A percentile compares a stretch with the other conserved stretches of the same genome.
Conservation (phyloP, 2,113 vertebrate genomes). For the Hemicordylus capensis region DNA sequence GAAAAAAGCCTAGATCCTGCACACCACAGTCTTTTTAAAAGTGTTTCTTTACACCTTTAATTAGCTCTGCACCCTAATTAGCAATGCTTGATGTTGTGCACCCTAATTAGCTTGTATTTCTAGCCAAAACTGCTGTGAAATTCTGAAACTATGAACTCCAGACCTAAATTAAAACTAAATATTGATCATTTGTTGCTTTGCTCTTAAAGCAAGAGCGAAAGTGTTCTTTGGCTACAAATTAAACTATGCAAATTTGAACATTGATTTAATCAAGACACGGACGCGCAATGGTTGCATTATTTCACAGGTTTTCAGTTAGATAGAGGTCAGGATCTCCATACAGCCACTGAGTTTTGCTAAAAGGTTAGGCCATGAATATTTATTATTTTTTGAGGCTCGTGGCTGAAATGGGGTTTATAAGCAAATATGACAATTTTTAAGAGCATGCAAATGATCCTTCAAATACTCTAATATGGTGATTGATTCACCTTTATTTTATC, state of each 20-base stretch:
- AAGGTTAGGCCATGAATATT: constrained; percentile 73
- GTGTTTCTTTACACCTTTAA: neutral
- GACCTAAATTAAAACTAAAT: constrained; percentile 57
- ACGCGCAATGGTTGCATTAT: constrained; percentile 69
- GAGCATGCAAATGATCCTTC: constrained; percentile 64
- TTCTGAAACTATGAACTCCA: constrained; percentile 26
- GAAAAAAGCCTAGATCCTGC: neutral
- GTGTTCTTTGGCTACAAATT: constrained; percentile 66
- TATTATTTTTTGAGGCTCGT: constrained; percentile 58
- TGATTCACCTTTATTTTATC: constrained; percentile 65
- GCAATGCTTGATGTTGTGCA: too few species aligned
- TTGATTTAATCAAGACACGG: constrained; percentile 69
- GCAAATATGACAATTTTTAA: constrained; percentile 57
- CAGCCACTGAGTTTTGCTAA: constrained; percentile 56
- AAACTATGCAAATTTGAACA: constrained; percentile 70
- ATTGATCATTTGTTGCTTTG: constrained; percentile 58
- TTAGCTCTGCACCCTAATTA: neutral
- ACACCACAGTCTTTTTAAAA: neutral
- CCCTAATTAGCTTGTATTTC: constrained; percentile 34
- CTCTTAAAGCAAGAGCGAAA: constrained; percentile 52
- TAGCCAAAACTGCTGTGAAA: constrained; percentile 8
- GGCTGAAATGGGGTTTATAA: constrained; percentile 49
- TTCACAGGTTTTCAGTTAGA: constrained; percentile 69
- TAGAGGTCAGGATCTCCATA: constrained; percentile 59
- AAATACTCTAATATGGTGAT: constrained; percentile 67